Conservation (phyloP, 2,888 invertebrate genomes). For the Amphiduros pacificus region DNA sequence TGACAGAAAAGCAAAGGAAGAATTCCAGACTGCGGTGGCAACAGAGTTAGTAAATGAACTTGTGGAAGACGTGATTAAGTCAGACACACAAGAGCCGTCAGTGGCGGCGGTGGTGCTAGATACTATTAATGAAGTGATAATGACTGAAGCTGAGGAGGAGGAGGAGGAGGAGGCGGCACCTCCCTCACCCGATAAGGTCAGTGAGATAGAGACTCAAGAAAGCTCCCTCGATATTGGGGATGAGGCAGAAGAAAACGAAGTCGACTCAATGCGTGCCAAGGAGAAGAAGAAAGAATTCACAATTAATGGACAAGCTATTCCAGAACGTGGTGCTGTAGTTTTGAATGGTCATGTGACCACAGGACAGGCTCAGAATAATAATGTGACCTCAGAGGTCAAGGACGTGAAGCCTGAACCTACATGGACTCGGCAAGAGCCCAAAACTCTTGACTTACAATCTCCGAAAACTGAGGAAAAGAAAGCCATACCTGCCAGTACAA, state of each 20-base stretch:
- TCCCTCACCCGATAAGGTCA: too few relatives aligned
- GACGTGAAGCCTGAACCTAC: slow-evolving; percentile 17
- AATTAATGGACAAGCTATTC: slow-evolving; percentile 39
- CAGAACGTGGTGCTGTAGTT: slow-evolving; percentile 36
- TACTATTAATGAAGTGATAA: slow-evolving; percentile 47
- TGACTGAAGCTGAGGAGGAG: slow-evolving; percentile 22
- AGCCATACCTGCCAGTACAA: too few relatives aligned
- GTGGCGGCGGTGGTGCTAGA: slow-evolving; percentile 55
- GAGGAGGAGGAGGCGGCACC: not conserved
- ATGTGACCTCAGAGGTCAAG: not conserved
- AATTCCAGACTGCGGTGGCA: too few relatives aligned
- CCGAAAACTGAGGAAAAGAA: too few relatives aligned
- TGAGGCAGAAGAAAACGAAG: slow-evolving; percentile 23
- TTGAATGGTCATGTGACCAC: slow-evolving; percentile 42
- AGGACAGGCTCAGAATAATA: slow-evolving; percentile 23
- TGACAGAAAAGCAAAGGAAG: too few relatives aligned
- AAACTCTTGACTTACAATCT: not conserved
- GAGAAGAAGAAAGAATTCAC: slow-evolving; percentile 25
- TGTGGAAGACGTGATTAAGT: slow-evolving; percentile 56
- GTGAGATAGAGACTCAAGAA: too few relatives aligned
- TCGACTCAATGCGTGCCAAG: too few relatives aligned
- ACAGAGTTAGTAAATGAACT: too few relatives aligned
- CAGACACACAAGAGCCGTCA: slow-evolving; percentile 50
- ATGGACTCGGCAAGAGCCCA: not conserved
- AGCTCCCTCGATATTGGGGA: not conserved